Evolutionary conservation across 1,140 invertebrate species (phyloP), one percentile per base, ranked within the genome.

Genomic region (Leptopilina clavipes): DNA sequence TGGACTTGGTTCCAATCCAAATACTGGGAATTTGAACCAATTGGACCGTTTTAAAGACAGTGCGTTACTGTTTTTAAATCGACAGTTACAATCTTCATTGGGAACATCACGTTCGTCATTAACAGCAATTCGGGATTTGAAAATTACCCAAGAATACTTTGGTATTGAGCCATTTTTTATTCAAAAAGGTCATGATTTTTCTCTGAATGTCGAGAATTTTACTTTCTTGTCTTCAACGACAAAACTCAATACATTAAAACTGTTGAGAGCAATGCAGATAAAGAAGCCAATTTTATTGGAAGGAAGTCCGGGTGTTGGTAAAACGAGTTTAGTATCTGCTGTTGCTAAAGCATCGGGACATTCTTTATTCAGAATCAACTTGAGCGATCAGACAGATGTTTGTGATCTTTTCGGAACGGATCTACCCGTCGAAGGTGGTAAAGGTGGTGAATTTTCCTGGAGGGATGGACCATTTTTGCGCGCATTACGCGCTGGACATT

Each of bases 301-400:
- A 93, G 99, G 99, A 14, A 97, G 96, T 87, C 99, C 99, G 1
- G 98, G 99, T 3, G 98, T 99, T 48, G 99, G 99, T 5, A 99
- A 99, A 91, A 99, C 98, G 0, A 98, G 96, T 85, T 91, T 99
- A 59, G 95, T 99, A 2, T 93, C 94, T 70, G 97, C 97, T n/a
- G 91, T 99, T 17, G 98, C 98, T 0, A 95, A 94, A 88, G 93
- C 93, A 5, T 94, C 97, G 25, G 95, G 96, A 0, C 93, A 98
- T 88, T 92, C 92, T 83, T 92, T 99, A 9, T 94, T 98, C 14
- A 91, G 99, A 48, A 98, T 99, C 59, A 99, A 99, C 93, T 92
- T 99, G 12, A 99, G 98, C 54, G 98, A 99, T 86, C 98, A 99
- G 92, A 99, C 98, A 0, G 98, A 99, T 91, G 93, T 99, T 70